These are phyloP conservation scores for Gobio gobio DNA, from an alignment of 2,113 vertebrate genomes.

Conservation along the genomic window DNA sequence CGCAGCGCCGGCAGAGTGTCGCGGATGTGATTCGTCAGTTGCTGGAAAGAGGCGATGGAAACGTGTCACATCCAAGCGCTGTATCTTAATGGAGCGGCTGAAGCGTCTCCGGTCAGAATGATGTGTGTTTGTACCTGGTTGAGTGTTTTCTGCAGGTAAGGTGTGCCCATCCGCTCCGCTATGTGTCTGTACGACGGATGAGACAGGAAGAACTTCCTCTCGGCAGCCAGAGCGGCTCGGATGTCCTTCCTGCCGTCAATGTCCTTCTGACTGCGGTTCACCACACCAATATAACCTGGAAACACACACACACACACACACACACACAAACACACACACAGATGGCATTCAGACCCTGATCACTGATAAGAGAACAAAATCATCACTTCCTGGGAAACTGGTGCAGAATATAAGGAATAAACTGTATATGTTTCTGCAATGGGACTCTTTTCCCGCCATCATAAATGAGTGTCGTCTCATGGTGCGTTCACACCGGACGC, in stretches of 20 bases:
- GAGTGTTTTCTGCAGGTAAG: slow-evolving; percentile 88
- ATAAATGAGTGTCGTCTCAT: no score
- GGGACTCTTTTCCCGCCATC: no score
- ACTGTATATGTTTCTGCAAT: no score
- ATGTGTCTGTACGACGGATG: slow-evolving; percentile 93
- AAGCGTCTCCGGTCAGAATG: neutral
- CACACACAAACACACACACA: slow-evolving; percentile 27
- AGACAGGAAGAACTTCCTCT: slow-evolving; percentile 96
- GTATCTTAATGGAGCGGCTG: neutral
- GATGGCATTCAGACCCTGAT: neutral
- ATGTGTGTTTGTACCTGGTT: slow-evolving; percentile 83
- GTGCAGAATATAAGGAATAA: no score
- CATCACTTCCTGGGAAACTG: no score
- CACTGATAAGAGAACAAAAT: no score
- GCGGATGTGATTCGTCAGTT: slow-evolving; percentile 98
- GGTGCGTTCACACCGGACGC: no score
- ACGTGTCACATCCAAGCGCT: no score
- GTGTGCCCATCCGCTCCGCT: slow-evolving; percentile 96
- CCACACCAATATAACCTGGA: slow-evolving; percentile 93
- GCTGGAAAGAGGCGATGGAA: slow-evolving; percentile 69
- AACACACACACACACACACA: slow-evolving; percentile 36
- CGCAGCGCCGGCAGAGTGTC: slow-evolving; percentile 90
- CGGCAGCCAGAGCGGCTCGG: slow-evolving; percentile 84
- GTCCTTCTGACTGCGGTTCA: slow-evolving; percentile 98
- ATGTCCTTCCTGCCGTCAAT: slow-evolving; percentile 97